Evolutionary conservation across 2,888 invertebrate genomes (phyloP), one percentile per base, ranked within the genome.

Genomic region (Hirtodrosophila trivittata): DNA sequence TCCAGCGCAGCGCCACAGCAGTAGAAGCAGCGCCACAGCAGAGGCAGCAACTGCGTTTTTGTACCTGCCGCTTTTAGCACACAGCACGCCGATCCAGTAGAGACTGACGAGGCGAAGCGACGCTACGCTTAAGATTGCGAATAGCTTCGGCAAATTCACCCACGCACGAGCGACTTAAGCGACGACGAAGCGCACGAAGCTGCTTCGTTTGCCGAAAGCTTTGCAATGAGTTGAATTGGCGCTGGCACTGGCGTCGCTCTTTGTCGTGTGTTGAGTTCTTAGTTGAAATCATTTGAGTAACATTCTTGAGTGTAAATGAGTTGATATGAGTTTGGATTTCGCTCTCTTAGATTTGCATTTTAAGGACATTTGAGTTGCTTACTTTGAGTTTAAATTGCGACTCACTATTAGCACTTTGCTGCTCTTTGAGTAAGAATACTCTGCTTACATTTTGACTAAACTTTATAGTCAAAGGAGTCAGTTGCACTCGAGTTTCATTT

Each of bases 51-150:
- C 18, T 28, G 14, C 12, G 3, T 16, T 10, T 55, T 55, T 43
- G 18, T 62, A 59, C 64, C 71, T 73, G 81, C 64, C 74, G 80
- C 63, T 64, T 67, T 77, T 51, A 77, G 59, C 75, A 76, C 74
- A 71, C 86, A 64, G 85, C 71, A 80, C 83, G 86, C 74, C 81
- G 88, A 75, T 83, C 77, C 80, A 87, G 81, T 68, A 67, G 71
- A 77, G 78, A 88, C 88, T 88, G 85, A 86, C 74, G 59, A 43
- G 42, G 38, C 45, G 13, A 47, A 28, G 46, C 38, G 18, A 21
- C 18, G 18, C 10, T 16, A 38, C 9, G 25, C 5, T 43, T 18
- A n/a, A 21, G 3, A 21, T 21, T 57, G 26, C 45, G 47, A 70
- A 56, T 47, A 39, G 38, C 57, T 57, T 64, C 49, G 59, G 30